A percentile compares a stretch with the other conserved stretches of the same genome.
phyloP scores from a whole-genome alignment of 2,113 vertebrate genomes.

The Phoenicopterus ruber region DNA sequence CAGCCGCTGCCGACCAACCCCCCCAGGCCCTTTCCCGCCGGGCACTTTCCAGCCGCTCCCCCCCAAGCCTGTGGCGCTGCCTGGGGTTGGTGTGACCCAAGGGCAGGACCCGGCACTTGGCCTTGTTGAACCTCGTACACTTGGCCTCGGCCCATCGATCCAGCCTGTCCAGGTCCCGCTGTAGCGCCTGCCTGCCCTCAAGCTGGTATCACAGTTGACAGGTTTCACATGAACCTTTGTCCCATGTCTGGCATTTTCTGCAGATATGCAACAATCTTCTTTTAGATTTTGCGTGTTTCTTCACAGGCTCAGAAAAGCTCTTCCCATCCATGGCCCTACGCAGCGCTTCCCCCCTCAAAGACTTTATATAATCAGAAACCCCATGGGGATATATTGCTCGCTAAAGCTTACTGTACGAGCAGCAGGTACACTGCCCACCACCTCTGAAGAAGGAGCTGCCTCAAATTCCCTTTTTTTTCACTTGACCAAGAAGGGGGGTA shows the following conservation, averaged over 20 bases:
- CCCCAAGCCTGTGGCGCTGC: background rate
- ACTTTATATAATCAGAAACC: background rate
- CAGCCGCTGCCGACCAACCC: background rate
- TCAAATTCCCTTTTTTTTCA: background rate
- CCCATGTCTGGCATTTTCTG: background rate
- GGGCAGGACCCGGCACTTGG: fast-evolving
- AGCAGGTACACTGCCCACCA: background rate
- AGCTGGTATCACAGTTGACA: background rate
- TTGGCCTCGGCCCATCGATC: fast-evolving
- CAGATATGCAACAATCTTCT: background rate
- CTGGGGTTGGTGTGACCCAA: background rate
- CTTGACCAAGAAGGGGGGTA: background rate
- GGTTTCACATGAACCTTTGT: background rate
- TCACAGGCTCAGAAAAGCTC: background rate
- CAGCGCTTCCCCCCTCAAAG: background rate
- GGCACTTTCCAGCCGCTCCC: background rate
- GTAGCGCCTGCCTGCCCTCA: background rate
- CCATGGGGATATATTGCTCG: background rate
- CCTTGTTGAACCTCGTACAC: background rate
- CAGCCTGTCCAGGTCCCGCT: background rate
- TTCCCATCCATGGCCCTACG: background rate
- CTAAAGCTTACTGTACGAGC: background rate
- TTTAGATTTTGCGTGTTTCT: background rate
- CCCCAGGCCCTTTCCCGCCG: fast-evolving
- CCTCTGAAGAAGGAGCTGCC: background rate